phyloP scores from a whole-genome alignment of 2,113 vertebrate genomes.

The Malurus cyaneus region DNA sequence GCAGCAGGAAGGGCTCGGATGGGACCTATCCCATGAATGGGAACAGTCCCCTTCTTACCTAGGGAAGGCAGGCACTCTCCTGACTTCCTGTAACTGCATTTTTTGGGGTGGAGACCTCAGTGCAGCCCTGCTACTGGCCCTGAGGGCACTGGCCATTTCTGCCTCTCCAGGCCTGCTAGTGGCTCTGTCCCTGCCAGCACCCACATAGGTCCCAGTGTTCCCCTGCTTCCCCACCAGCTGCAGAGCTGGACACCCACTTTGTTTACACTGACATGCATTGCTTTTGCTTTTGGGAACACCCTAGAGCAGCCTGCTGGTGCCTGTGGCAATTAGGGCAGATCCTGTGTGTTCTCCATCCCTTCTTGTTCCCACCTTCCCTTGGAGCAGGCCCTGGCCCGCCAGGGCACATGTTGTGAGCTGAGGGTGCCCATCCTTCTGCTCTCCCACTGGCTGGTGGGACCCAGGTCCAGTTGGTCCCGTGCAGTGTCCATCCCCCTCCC shows the following conservation, averaged over 20 bases:
- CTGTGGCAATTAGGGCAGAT: neutral
- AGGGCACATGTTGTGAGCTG: neutral
- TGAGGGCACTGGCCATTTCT: neutral
- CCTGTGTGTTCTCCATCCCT: neutral
- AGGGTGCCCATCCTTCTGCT: fast-evolving
- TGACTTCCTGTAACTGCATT: neutral
- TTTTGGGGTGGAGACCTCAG: neutral
- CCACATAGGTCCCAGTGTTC: neutral
- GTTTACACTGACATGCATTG: neutral
- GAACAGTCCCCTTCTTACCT: neutral
- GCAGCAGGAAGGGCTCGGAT: neutral
- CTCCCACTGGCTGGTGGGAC: neutral
- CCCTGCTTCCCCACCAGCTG: neutral
- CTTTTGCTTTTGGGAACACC: neutral
- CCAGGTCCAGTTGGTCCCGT: neutral
- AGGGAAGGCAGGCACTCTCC: neutral
- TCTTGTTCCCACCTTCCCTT: neutral
- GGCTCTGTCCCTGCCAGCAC: neutral
- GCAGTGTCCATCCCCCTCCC: neutral
- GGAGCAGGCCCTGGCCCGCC: neutral
- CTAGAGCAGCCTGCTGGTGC: neutral
- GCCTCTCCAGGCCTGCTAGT: neutral
- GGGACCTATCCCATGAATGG: neutral
- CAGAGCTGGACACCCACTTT: neutral
- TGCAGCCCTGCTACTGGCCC: neutral